Evolutionary conservation across 2,888 invertebrate genomes (phyloP), one percentile per base, ranked within the genome.

Genomic region (Hypomecis atomaria): DNA sequence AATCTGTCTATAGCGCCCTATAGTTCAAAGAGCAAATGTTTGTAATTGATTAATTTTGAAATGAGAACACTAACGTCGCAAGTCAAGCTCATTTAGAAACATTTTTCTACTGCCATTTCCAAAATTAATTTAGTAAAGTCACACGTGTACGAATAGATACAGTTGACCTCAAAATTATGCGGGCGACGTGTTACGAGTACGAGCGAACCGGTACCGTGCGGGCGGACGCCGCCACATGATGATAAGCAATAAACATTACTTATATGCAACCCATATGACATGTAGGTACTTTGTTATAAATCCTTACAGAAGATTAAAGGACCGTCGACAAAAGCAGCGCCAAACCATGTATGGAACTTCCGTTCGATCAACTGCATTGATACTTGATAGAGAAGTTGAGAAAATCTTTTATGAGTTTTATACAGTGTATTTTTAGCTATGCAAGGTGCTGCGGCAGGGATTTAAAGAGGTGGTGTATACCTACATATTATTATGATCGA

Each of bases 131-230:
- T 11, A 60, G 50, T 59, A 59, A 44, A 55, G 44, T 56, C 47
- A 63, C 62, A 58, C 59, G 49, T 57, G 65, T 62, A 42, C 59
- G 52, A 57, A 62, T 66, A 59, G 59, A 62, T 56, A 68, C 50
- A 53, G 66, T 62, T 64, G 71, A 68, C 69, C 71, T 71, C 65
- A 69, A 73, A 70, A 66, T 65, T 60, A 79, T 78, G 67, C 71
- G 78, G 75, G 77, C 54, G 61, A 33, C 38, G 56, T 56, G 47
- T 55, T 55, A 45, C 45, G 55, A 67, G 64, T 62, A 67, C 58
- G 59, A 62, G 65, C 67, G 71, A 69, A 68, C 70, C 68, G 72
- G 70, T 73, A 71, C 53, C 37, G 49, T 5, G 37, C 49, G 49
- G 49, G 8, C 49, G 37, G 49, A 11, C 48, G 6, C 11, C 37